A percentile compares a stretch with the other conserved stretches of the same genome.
Evolutionary conservation across 2,113 vertebrate species (phyloP).

Genomic region (Atherinomorus stipes): DNA sequence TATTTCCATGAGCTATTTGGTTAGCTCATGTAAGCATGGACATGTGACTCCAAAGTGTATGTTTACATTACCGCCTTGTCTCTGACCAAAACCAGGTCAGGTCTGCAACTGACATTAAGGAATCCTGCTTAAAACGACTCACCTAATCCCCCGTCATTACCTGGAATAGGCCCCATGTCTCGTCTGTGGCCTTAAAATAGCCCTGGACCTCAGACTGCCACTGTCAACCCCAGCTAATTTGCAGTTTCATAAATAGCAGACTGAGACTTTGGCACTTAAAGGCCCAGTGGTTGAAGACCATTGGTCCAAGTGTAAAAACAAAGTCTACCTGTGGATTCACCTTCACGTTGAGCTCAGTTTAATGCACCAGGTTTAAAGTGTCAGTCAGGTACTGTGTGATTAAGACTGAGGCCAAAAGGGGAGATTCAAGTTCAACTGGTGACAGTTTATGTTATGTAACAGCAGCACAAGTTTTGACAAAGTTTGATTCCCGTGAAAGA

Average conservation of each 20-base stretch:
- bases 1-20: constrained; percentile 22
- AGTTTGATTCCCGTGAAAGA: constrained; percentile 6
- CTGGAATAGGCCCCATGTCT: constrained; percentile 79
- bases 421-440: constrained; percentile 21
- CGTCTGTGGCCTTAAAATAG: constrained; percentile 75
- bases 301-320: constrained; percentile 46
- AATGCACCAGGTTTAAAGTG: constrained; percentile 57
- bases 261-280: constrained; percentile 64
- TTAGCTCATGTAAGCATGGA: constrained; percentile 16
- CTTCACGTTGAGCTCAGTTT: constrained; percentile 57
- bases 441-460: constrained; percentile 62
- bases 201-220: constrained; percentile 67
- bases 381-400: constrained; percentile 61
- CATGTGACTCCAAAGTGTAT: constrained; percentile 58
- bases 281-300: constrained; percentile 51
- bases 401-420: constrained; percentile 26
- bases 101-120: constrained; percentile 63
- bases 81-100: constrained; percentile 67
- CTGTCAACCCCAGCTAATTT: constrained; percentile 77
- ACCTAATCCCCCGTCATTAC: constrained; percentile 83
- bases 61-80: constrained; percentile 63
- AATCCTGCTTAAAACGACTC: constrained; percentile 74
- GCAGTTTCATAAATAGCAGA: constrained; percentile 77
- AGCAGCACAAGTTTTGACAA: constrained; percentile 45
- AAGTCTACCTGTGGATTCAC: constrained; percentile 74